Evolutionary conservation across 1,140 invertebrate species (phyloP).

Genomic region (Hypsibius dujardini): DNA sequence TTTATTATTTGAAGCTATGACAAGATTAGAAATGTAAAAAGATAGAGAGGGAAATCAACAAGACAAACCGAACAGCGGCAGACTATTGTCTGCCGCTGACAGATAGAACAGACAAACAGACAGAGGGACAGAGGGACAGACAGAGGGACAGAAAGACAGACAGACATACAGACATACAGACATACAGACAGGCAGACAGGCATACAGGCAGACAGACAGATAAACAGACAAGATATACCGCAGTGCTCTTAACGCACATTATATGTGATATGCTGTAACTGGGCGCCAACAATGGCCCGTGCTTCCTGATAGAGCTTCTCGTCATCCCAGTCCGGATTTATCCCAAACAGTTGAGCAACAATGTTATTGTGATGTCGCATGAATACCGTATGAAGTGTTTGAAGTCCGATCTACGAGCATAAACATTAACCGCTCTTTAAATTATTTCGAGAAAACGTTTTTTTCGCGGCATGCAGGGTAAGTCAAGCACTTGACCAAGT

Average conservation of each 20-base stretch:
- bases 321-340: slow-evolving; percentile 74
- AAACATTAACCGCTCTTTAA: not conserved
- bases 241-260: not conserved
- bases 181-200: too few relatives aligned
- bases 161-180: too few relatives aligned
- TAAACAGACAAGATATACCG: too few relatives aligned
- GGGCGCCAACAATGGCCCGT: slow-evolving; percentile 31
- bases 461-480: not conserved
- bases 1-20: slow-evolving; percentile 1
- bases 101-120: too few relatives aligned
- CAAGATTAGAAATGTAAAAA: not conserved
- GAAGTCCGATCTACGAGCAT: slow-evolving; percentile 21
- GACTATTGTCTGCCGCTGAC: too few relatives aligned
- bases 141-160: too few relatives aligned
- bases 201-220: too few relatives aligned
- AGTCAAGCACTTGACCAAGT: not conserved
- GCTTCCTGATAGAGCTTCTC: slow-evolving; percentile 67
- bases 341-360: slow-evolving; percentile 34
- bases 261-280: slow-evolving; percentile 28
- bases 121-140: too few relatives aligned
- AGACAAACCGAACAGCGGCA: not conserved
- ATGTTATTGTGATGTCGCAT: slow-evolving; percentile 29
- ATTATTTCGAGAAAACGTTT: not conserved
- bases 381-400: slow-evolving; percentile 23
- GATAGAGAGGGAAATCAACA: too few relatives aligned